Base-by-base conservation (phyloP, 1,140 invertebrate species). In the Drosophila ironensis region DNA sequence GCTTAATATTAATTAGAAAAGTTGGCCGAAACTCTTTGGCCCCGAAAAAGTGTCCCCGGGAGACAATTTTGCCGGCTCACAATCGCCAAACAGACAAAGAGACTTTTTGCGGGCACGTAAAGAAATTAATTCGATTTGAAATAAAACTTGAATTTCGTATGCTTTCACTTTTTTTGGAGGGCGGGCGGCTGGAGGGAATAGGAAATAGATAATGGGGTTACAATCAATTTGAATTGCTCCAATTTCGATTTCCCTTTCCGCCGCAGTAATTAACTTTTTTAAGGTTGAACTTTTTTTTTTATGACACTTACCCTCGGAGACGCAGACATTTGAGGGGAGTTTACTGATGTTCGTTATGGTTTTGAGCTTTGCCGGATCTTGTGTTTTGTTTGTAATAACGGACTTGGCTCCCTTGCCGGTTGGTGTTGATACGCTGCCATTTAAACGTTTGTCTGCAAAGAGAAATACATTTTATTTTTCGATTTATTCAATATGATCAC, bases 1-100 rank as follows among this genome's bases (percentile, higher is more conserved):
- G 48, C 76, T 82, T 84, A 78, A 73, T 84, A 77, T 84, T 78
- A 82, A 82, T 82, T 78, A 82, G 46, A 72, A 82, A 82, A 84
- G 52, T 84, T 81, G 35, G n/a, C n/a, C n/a, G 25, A 22, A 47
- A 67, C 47, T 48, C 19, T 28, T 57, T 33, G 78, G 47, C 48
- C 19, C 9, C 19, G 17, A 57, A 54, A 77, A 73, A 72, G 51
- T 54, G 78, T 56, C 61, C 75, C 78, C 73, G 11, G 51, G 67
- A 72, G 46, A 19, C n/a, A n/a, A n/a, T n/a, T n/a, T n/a, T n/a
- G n/a, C 16, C 54, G 20, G 52, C 54, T 71, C 37, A 40, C 19
- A 50, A 45, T 52, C 12, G 35, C 24, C 4, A 44, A 61, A 33
- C 52, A 57, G 56, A 69, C 66, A 45, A 59, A 54, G 66, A 40